Conservation (phyloP, 2,797 vertebrate genomes). For the Limnodromus scolopaceus region DNA sequence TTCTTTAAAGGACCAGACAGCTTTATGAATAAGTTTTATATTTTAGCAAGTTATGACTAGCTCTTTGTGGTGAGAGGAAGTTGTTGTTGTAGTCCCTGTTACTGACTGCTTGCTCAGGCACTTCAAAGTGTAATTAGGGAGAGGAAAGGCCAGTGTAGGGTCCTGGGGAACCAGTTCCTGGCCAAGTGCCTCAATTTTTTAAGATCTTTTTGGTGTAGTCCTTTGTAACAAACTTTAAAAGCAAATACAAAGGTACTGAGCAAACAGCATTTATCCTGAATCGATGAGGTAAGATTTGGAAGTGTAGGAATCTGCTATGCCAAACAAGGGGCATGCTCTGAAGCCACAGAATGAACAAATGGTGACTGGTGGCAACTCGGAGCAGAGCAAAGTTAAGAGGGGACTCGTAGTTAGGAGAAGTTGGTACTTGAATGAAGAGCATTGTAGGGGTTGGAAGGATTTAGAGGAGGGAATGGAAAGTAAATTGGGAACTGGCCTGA, state of each 20-base stretch:
- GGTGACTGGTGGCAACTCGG: neutral
- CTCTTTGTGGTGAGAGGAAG: neutral
- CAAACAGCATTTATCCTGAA: neutral
- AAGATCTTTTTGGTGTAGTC: neutral
- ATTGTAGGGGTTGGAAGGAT: neutral
- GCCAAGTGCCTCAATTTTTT: neutral
- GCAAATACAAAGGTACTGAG: neutral
- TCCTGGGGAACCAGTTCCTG: neutral
- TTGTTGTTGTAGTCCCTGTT: neutral
- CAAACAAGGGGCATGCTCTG: neutral
- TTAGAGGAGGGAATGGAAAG: neutral
- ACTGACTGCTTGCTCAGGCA: neutral
- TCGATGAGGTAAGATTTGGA: neutral
- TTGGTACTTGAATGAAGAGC: neutral
- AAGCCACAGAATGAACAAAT: constrained; percentile 11
- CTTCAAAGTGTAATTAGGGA: neutral
- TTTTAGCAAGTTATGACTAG: neutral
- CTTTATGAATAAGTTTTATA: neutral
- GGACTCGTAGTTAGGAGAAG: neutral
- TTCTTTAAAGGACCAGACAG: neutral
- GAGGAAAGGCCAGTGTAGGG: neutral
- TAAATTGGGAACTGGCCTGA: neutral
- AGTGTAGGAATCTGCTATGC: neutral
- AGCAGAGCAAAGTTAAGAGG: neutral
- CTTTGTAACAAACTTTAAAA: constrained; percentile 1